Percentiles rank a stretch among this genome's conserved stretches.
Evolutionary conservation across 1,140 invertebrate genomes (phyloP).

Genomic region (Tetramorium alpestre): DNA sequence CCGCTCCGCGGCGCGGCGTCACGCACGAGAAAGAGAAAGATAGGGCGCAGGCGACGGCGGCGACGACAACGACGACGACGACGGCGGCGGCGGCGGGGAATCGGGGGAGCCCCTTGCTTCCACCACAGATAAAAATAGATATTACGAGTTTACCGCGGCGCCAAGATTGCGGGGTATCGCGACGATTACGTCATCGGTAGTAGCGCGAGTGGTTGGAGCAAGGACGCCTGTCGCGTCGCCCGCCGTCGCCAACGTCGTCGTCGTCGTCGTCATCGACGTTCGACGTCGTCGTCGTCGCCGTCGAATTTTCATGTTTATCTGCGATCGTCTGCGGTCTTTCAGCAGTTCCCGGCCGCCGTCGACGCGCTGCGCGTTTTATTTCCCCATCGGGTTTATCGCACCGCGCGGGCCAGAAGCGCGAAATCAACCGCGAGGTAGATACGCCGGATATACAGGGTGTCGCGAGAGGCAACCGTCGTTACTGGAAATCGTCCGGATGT

Average conservation of each 20-base stretch:
- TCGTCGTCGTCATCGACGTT: conserved; percentile 58
- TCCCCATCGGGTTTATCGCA: conserved; percentile 34
- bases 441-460: conserved; percentile 13
- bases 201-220: conserved; percentile 78
- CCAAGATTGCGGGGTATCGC: conserved; percentile 85
- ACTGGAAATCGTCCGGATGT: background rate
- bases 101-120: conserved; percentile 71
- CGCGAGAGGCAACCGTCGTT: background rate
- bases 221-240: conserved; percentile 78
- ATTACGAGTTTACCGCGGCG: conserved; percentile 84
- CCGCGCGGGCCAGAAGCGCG: background rate
- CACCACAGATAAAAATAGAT: conserved; percentile 84
- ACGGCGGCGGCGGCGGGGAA: conserved; percentile 16
- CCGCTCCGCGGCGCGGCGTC: background rate
- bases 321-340: conserved; percentile 54
- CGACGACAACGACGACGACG: background rate
- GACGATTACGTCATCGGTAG: conserved; percentile 84
- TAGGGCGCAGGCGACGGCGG: background rate
- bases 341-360: conserved; percentile 18
- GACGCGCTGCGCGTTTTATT: conserved; percentile 16
- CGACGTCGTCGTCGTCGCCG: conserved; percentile 52
- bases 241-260: conserved; percentile 65
- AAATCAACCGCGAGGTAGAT: conserved; percentile 26
- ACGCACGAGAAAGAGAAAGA: conserved; percentile 10
- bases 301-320: conserved; percentile 69